A percentile compares a stretch with the other conserved stretches of the same genome.
Evolutionary conservation across 2,888 invertebrate genomes (phyloP).

Genomic region (Pyrgus malvae): DNA sequence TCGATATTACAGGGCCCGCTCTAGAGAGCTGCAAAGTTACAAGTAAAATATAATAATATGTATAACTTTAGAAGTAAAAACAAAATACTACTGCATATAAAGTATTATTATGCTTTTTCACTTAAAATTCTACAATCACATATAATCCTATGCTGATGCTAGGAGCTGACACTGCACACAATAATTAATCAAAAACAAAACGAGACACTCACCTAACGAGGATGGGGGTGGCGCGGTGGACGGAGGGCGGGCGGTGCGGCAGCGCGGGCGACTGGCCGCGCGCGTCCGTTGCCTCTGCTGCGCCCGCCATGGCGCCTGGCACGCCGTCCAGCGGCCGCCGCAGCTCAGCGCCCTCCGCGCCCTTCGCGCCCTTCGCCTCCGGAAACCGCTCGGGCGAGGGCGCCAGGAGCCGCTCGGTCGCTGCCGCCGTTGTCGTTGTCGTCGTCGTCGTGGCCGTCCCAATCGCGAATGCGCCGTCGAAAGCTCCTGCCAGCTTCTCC

Average conservation of each 20-base stretch:
- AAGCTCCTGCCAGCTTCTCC: constrained; percentile 63
- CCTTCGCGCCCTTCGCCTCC: constrained; percentile 35
- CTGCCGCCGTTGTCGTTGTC: constrained; percentile 14
- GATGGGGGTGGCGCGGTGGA: constrained; percentile 65
- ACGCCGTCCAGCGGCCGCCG: constrained; percentile 51
- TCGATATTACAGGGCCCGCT: too few species aligned
- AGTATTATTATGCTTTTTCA: too few species aligned
- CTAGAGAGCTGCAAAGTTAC: too few species aligned
- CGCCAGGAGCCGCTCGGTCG: constrained; percentile 17
- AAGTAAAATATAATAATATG: too few species aligned
- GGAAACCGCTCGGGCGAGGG: neutral
- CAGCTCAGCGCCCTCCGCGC: constrained; percentile 37
- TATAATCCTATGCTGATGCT: too few species aligned
- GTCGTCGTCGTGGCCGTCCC: constrained; percentile 40
- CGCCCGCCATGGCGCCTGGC: constrained; percentile 60
- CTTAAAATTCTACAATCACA: too few species aligned
- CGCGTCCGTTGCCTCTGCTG: constrained; percentile 66
- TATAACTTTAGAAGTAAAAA: too few species aligned
- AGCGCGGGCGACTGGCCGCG: constrained; percentile 72
- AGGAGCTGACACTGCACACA: too few species aligned
- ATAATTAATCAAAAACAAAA: too few species aligned
- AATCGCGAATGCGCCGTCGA: too few species aligned
- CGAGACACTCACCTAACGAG: constrained; percentile 56
- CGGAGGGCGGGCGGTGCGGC: constrained; percentile 65
- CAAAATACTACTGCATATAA: too few species aligned